phyloP scores from a whole-genome alignment of 1,140 invertebrate genomes.

The Caligus rogercresseyi region DNA sequence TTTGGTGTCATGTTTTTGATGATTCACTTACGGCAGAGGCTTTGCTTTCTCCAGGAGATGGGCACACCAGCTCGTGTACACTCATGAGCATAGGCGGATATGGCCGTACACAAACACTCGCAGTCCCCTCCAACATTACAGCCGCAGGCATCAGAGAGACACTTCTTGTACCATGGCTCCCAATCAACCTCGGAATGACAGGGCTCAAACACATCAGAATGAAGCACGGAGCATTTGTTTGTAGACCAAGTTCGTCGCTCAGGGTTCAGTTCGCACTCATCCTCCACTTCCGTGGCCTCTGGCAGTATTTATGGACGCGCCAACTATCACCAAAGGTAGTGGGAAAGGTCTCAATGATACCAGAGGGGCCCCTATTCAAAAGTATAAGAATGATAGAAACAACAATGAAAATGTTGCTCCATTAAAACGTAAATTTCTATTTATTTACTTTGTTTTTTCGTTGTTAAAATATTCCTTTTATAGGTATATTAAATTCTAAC shows the following conservation, averaged over 20 bases:
- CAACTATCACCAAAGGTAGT: constrained; percentile 67
- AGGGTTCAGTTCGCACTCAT: constrained; percentile 45
- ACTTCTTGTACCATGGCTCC: constrained; percentile 39
- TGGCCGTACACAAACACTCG: constrained; percentile 66
- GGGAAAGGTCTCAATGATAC: constrained; percentile 47
- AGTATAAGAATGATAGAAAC: too few species aligned
- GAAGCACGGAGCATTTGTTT: constrained; percentile 50
- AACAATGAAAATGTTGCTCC: too few species aligned
- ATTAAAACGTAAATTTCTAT: too few species aligned
- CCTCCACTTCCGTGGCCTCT: constrained; percentile 30
- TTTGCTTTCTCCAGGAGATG: constrained; percentile 57
- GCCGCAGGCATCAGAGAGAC: constrained; percentile 60
- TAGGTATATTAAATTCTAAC: too few species aligned
- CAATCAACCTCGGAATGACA: constrained; percentile 62
- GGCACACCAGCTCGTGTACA: constrained; percentile 41
- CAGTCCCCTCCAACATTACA: constrained; percentile 77
- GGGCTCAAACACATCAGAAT: constrained; percentile 46
- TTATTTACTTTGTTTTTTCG: too few species aligned
- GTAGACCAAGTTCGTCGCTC: constrained; percentile 57
- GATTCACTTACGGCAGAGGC: constrained; percentile 53
- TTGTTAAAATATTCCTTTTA: too few species aligned
- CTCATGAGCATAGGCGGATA: constrained; percentile 63
- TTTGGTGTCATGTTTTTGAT: constrained; percentile 10
- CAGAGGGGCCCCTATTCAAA: constrained; percentile 55
- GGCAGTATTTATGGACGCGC: constrained; percentile 58